These are phyloP conservation scores for Nomada flava DNA, from an alignment of 2,888 invertebrate genomes.

Conservation along the genomic window DNA sequence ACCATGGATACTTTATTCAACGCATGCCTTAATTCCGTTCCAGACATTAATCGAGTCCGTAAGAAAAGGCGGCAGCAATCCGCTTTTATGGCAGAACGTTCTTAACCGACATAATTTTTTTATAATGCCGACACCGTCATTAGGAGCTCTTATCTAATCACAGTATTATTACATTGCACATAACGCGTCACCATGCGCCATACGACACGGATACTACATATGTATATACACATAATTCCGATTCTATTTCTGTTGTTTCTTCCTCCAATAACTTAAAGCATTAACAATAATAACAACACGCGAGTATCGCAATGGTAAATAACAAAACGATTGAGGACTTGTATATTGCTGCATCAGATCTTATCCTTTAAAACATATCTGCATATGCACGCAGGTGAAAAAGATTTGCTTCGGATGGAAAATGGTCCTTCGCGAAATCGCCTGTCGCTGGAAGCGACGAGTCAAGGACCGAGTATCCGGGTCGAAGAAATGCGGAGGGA, in stretches of 20 bases:
- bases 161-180: constrained; percentile 13
- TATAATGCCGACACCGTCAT: constrained; percentile 23
- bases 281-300: neutral
- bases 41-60: neutral
- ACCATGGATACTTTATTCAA: neutral
- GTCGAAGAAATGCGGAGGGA: constrained; percentile 64
- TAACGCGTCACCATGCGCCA: constrained; percentile 6
- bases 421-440: neutral
- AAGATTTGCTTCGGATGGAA: neutral
- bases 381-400: no score
- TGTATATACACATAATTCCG: neutral
- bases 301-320: no score
- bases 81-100: constrained; percentile 9
- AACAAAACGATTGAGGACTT: no score
- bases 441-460: neutral
- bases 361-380: no score
- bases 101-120: constrained; percentile 33
- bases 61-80: neutral
- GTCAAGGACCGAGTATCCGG: constrained; percentile 61
- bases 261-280: neutral
- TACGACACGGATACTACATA: neutral
- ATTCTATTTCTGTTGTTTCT: constrained; percentile 1
- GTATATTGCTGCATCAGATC: no score
- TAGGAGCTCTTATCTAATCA: constrained; percentile 51
- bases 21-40: neutral